Base-by-base conservation (phyloP, 2,113 vertebrate species). In the Hepsetus odoe region DNA sequence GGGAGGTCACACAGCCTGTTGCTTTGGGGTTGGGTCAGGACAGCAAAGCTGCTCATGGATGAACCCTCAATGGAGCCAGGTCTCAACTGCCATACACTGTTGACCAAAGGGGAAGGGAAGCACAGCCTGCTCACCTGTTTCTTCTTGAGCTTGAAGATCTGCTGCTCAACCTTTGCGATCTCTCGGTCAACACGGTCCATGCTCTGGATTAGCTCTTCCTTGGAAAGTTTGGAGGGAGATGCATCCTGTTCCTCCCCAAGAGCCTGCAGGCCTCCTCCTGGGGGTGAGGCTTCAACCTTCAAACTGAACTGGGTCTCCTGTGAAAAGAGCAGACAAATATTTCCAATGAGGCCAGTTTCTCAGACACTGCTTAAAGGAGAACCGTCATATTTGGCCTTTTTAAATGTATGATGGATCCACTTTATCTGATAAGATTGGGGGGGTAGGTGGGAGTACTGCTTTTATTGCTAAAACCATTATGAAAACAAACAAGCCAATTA, bases 131-230 rank as follows among this genome's bases (percentile, higher is more conserved):
- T 84, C 89, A 99, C 98, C 94, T 99, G 98, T 77, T 99, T 99
- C 89, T 99, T 99, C 93, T 97, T 99, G 84, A 99, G 87, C 78
- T 98, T 99, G 82, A 96, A 94, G 88, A 99, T 98, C 91, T 99
- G 97, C 85, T 99, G 98, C 80, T 99, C 98, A 74, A 99, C 98
- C 91, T 99, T 99, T 0, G 98, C 98, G 58, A 99, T 99, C 85
- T 99, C 97, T 1, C 97, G 87, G 89, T 99, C 98, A 1, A 99
- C 97, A 0, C 97, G 96, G 86, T 99, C 98, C 98, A 99, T 99
- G 86, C 98, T 99, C 92, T 99, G 97, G 83, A 99, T 98, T 84
- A 99, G 84, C 90, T 99, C 98, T 85, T 99, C 97, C 85, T 99
- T 99, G 55, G 98, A 99, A 44, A 99, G 95, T 84, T 99, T 99